Evolutionary conservation across 2,797 vertebrate species (phyloP).

Genomic region (Enteromius anoplus): DNA sequence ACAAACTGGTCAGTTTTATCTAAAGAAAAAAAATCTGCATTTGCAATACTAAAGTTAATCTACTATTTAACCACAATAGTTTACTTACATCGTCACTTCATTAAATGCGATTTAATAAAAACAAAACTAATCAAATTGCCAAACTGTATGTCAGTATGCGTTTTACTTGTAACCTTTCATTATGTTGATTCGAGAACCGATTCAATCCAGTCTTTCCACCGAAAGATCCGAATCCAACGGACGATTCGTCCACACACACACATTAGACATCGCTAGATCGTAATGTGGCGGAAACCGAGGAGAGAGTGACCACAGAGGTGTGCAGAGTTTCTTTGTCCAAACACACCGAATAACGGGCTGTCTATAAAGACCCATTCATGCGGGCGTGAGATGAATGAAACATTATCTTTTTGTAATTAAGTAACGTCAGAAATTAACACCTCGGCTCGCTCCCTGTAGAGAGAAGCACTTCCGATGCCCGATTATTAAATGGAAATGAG

Average conservation of each 20-base stretch:
- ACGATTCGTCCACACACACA: slow-evolving; percentile 6
- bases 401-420: slow-evolving; percentile 4
- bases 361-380: slow-evolving; percentile 19
- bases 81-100: not conserved
- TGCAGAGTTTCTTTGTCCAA: slow-evolving; percentile 58
- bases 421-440: slow-evolving; percentile 18
- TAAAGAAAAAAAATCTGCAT: not conserved
- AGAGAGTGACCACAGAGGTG: slow-evolving; percentile 15
- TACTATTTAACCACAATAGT: too few relatives aligned
- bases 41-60: not conserved
- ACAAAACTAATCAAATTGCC: not conserved
- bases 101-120: not conserved
- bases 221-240: slow-evolving; percentile 1
- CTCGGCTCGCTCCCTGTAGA: not conserved
- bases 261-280: slow-evolving; percentile 5
- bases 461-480: slow-evolving; percentile 10
- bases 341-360: slow-evolving; percentile 23
- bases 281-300: slow-evolving; percentile 36
- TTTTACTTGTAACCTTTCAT: not conserved
- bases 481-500: slow-evolving; percentile 1
- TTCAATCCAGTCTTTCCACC: not conserved
- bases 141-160: not conserved
- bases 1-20: not conserved
- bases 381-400: slow-evolving; percentile 23
- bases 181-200: not conserved